Conservation (phyloP, 2,113 vertebrate genomes). For the Brachyhypopomus occidentalis region DNA sequence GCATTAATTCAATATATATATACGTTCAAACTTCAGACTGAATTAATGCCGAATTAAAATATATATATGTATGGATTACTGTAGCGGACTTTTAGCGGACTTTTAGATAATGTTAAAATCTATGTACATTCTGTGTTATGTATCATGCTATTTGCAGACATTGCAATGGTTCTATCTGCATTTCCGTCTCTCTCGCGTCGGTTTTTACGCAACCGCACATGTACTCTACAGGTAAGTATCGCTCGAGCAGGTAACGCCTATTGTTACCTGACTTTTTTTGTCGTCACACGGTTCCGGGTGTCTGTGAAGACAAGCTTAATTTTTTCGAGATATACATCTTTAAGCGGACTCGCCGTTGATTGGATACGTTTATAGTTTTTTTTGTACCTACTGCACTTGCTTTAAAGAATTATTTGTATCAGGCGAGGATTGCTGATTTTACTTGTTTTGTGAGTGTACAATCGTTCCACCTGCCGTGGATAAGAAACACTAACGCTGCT, state of each 20-base stretch:
- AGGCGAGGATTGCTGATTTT: background rate
- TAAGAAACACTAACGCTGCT: background rate
- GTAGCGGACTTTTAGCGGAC: too few species aligned
- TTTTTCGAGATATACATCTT: background rate
- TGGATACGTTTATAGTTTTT: background rate
- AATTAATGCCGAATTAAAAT: too few species aligned
- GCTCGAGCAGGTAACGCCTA: constrained; percentile 55
- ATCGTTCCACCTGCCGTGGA: background rate
- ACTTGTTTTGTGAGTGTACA: background rate
- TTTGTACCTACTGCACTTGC: background rate
- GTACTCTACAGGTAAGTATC: constrained; percentile 44
- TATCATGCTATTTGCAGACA: too few species aligned
- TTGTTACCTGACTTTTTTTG: constrained; percentile 52
- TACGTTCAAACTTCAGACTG: too few species aligned
- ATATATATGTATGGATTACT: too few species aligned
- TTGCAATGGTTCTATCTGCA: too few species aligned
- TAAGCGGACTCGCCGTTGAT: background rate
- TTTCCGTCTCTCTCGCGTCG: too few species aligned
- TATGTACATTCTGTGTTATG: too few species aligned
- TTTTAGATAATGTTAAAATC: too few species aligned
- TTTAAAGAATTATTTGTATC: background rate
- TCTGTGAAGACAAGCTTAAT: background rate
- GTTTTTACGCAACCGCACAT: background rate
- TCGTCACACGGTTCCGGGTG: background rate
- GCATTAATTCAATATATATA: too few species aligned